Base-by-base conservation (phyloP, 2,113 vertebrate genomes). In the Mohoua ochrocephala region DNA sequence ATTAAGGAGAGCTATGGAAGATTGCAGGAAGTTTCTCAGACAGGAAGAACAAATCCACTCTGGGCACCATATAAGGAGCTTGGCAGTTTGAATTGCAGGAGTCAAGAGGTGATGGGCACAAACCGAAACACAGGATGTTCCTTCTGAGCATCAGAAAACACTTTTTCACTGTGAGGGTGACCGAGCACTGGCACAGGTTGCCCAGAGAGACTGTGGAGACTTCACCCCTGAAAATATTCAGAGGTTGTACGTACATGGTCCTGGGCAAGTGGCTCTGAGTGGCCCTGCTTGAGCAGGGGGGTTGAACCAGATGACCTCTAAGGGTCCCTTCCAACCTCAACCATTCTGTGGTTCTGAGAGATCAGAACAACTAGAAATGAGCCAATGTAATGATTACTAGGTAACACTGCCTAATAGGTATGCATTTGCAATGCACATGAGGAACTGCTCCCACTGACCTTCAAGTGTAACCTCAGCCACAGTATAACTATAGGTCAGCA, bases 351-450 rank as follows among this genome's bases (percentile, higher is more conserved):
- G 5, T 52, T 73, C 45, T 64, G 74, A 70, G 70, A 75, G 74
- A 82, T 68, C 56, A 88, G 60, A 74, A 65, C 35, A 91, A 63
- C 54, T 14, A 57, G 68, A 39, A 96, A 85, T 47, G 49, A 88
- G 30, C 61, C 69, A n/a, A 45, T 50, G 39, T 78, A 91, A 80
- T 75, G 71, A 69, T 90, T 95, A 49, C 71, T 77, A 64, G 82
- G 86, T 84, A 94, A 59, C 59, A 41, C 44, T 30, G 37, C 75
- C 68, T 88, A 70, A 60, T 22, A 78, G 79, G 35, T n/a, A 41
- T 41, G 39, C 44, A 96, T 97, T 96, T 96, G 90, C 88, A 97
- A 94, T 90, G 84, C 83, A 93, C 80, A 93, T 95, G 70, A 96
- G 71, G 30, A 88, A 14, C 35, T 20, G 50, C 77, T 91, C 78